A percentile compares a stretch with the other conserved stretches of the same genome.
Conservation (phyloP, 2,888 invertebrate species). For the Andricus curvator region DNA sequence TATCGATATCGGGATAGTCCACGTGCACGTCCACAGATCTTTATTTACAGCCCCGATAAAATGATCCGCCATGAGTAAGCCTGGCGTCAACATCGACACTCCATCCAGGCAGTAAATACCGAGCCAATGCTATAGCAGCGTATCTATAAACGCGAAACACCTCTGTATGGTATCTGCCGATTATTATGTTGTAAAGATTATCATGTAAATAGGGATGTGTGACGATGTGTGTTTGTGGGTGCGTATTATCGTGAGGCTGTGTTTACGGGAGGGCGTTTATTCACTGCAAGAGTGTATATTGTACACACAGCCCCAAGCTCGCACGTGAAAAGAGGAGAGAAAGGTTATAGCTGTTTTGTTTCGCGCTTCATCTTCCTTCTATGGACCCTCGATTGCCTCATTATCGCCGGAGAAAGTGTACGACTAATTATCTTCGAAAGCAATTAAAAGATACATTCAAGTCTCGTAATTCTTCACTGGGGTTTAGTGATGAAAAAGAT, state of each 20-base stretch:
- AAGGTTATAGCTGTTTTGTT: conserved; percentile 33
- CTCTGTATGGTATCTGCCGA: conserved; percentile 52
- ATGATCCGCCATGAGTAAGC: conserved; percentile 35
- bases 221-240: conserved; percentile 40
- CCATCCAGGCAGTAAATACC: conserved; percentile 41
- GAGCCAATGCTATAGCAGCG: conserved; percentile 34
- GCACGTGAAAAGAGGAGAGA: conserved; percentile 22
- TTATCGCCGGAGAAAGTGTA: conserved; percentile 40
- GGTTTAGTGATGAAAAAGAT: conserved; percentile 8
- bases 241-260: conserved; percentile 48
- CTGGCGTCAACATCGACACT: conserved; percentile 40
- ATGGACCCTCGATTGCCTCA: conserved; percentile 29
- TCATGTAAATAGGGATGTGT: conserved; percentile 59
- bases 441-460: conserved; percentile 44
- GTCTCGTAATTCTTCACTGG: background rate
- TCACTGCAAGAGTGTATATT: background rate
- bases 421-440: conserved; percentile 49
- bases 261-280: conserved; percentile 13
- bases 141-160: conserved; percentile 48
- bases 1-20: background rate
- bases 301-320: conserved; percentile 19
- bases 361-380: conserved; percentile 31
- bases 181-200: conserved; percentile 66
- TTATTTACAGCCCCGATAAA: conserved; percentile 45
- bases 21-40: conserved; percentile 17